These are phyloP conservation scores for Trichomalopsis sarcophagae DNA, from an alignment of 1,140 invertebrate genomes.

Conservation along the genomic window DNA sequence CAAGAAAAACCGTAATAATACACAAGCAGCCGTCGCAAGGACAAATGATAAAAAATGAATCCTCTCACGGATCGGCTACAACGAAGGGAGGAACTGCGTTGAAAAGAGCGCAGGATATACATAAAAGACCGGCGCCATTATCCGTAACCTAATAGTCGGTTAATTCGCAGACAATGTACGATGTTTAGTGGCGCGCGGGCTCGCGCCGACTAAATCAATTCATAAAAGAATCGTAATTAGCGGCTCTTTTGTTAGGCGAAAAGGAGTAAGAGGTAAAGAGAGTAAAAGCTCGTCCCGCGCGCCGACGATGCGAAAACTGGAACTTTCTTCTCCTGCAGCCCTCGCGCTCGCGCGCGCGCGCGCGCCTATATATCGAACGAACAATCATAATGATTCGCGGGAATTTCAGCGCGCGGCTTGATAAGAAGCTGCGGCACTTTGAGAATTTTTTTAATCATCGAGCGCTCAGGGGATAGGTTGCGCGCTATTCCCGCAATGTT, in stretches of 20 bases:
- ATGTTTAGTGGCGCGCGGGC: conserved; percentile 64
- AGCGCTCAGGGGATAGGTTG: too few species aligned
- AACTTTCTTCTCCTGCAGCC: conserved; percentile 53
- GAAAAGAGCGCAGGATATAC: conserved; percentile 34
- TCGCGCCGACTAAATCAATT: conserved; percentile 66
- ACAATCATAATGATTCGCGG: conserved; percentile 33
- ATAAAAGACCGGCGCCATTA: conserved; percentile 65
- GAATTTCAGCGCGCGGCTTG: background rate
- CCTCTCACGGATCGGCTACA: conserved; percentile 22
- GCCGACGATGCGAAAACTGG: conserved; percentile 57
- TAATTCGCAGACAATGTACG: conserved; percentile 69
- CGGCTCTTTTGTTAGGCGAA: conserved; percentile 63
- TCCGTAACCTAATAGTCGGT: conserved; percentile 67
- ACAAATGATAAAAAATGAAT: conserved; percentile 48
- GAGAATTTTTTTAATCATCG: background rate
- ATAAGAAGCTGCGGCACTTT: conserved; percentile 15
- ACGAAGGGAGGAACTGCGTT: background rate
- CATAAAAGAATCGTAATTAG: conserved; percentile 73
- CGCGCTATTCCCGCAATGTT: background rate
- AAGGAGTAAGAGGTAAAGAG: conserved; percentile 57
- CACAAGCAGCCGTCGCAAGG: background rate
- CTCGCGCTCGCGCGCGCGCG: too few species aligned
- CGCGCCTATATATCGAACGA: background rate
- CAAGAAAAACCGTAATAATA: background rate
- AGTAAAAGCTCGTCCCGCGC: conserved; percentile 8